These are phyloP conservation scores for Cavia aperea DNA, from an alignment of 2,113 vertebrate genomes.

Conservation along the genomic window DNA sequence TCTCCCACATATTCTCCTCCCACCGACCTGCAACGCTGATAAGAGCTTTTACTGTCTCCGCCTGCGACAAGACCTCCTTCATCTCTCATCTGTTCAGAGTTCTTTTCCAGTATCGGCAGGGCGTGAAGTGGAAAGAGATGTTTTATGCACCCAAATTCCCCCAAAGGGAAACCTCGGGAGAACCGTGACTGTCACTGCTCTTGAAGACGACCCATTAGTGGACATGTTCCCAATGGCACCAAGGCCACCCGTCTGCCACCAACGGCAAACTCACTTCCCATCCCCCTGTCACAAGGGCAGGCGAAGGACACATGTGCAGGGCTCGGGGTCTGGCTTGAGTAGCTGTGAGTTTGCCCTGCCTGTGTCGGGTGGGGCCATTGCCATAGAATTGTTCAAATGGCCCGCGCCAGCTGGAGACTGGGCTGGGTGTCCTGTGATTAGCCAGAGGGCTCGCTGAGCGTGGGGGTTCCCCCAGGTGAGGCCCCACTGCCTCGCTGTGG, in stretches of 20 bases:
- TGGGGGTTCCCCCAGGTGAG: neutral
- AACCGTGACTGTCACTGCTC: fast-evolving
- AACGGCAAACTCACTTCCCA: fast-evolving
- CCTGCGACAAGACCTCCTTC: fast-evolving
- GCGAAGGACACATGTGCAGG: fast-evolving
- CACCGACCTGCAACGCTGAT: neutral
- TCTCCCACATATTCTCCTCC: neutral
- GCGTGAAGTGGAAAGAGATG: fast-evolving
- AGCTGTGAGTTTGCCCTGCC: fast-evolving
- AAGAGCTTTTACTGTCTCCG: fast-evolving
- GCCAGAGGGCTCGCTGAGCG: fast-evolving
- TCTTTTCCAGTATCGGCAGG: neutral
- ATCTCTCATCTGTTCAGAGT: neutral
- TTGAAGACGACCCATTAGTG: neutral
- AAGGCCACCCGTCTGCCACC: fast-evolving
- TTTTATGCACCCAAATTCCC: neutral
- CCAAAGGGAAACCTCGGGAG: fast-evolving
- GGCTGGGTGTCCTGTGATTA: fast-evolving
- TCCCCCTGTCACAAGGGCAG: fast-evolving
- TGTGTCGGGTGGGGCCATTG: fast-evolving
- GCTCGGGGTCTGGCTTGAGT: neutral
- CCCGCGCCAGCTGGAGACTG: neutral
- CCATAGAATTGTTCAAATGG: fast-evolving
- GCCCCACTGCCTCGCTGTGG: no score
- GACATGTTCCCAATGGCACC: fast-evolving